A percentile compares a stretch with the other conserved stretches of the same genome.
These are phyloP conservation scores for Kradibia gibbosae DNA, from an alignment of 1,140 invertebrate species.

Conservation along the genomic window DNA sequence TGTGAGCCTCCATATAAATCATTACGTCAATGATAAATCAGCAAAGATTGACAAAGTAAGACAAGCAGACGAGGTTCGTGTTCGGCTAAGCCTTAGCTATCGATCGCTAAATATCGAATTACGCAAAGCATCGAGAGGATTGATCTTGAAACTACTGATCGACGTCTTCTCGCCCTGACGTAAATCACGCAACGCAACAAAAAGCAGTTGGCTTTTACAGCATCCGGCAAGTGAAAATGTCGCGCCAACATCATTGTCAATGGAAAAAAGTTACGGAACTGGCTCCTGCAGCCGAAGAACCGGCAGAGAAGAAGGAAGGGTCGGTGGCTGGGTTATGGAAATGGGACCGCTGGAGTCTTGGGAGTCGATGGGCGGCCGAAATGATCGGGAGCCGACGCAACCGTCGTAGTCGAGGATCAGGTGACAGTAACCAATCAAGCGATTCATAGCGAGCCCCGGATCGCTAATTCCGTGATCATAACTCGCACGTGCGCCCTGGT, in stretches of 20 bases:
- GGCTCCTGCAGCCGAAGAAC: background rate
- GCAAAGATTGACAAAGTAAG: too few relatives aligned
- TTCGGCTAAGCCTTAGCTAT: background rate
- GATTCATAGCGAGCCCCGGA: slow-evolving; percentile 66
- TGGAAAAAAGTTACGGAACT: background rate
- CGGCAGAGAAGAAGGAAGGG: background rate
- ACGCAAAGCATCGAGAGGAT: background rate
- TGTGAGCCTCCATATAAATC: too few relatives aligned
- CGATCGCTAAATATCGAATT: background rate
- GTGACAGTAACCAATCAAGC: slow-evolving; percentile 66
- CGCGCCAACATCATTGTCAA: background rate
- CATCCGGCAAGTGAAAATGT: background rate
- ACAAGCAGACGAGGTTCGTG: too few relatives aligned
- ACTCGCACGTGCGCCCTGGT: slow-evolving; percentile 54
- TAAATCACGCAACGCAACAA: background rate
- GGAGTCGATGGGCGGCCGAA: slow-evolving; percentile 41
- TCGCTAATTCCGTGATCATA: slow-evolving; percentile 64
- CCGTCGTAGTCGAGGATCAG: slow-evolving; percentile 59
- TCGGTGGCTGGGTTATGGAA: slow-evolving; percentile 22
- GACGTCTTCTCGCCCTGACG: background rate
- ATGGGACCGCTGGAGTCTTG: slow-evolving; percentile 12
- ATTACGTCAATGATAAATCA: too few relatives aligned
- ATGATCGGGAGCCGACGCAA: slow-evolving; percentile 15
- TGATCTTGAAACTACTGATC: background rate
- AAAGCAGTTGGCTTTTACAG: too few relatives aligned